A percentile compares a stretch with the other conserved stretches of the same genome.
Conservation (phyloP, 2,888 invertebrate species). For the Steromphala cineraria region DNA sequence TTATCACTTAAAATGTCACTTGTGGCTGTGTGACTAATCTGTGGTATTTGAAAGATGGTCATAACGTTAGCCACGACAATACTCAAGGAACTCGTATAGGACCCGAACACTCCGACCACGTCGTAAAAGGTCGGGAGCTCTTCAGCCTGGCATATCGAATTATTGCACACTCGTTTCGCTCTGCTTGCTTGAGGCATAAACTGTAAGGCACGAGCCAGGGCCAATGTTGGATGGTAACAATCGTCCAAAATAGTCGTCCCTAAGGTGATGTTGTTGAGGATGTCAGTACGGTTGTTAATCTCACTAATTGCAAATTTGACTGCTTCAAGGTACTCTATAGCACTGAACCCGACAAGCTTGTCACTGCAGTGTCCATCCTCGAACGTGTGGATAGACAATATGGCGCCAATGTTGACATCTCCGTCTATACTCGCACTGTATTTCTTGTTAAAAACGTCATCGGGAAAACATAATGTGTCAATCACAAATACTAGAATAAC, state of each 20-base stretch:
- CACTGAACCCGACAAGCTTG: slow-evolving; percentile 32
- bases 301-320: slow-evolving; percentile 50
- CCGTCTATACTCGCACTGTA: slow-evolving; percentile 28
- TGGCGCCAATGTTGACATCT: slow-evolving; percentile 54
- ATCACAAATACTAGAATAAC: not conserved
- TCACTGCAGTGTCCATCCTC: slow-evolving; percentile 35
- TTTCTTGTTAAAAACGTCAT: slow-evolving; percentile 39
- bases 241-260: slow-evolving; percentile 56
- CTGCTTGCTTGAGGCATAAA: slow-evolving; percentile 47
- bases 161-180: not conserved
- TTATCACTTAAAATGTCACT: slow-evolving; percentile 66
- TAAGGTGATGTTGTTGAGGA: slow-evolving; percentile 48
- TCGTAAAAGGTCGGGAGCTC: slow-evolving; percentile 47
- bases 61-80: slow-evolving; percentile 63
- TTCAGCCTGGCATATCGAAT: not conserved
- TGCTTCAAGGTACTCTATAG: slow-evolving; percentile 48
- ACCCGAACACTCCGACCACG: slow-evolving; percentile 64
- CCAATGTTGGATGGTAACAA: slow-evolving; percentile 46
- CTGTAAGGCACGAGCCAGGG: slow-evolving; percentile 53
- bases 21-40: slow-evolving; percentile 65
- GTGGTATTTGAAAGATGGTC: slow-evolving; percentile 59
- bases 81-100: slow-evolving; percentile 62
- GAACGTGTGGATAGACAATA: slow-evolving; percentile 52
- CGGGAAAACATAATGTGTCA: slow-evolving; percentile 31
- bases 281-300: slow-evolving; percentile 44